Base-by-base conservation (phyloP, 2,888 invertebrate species). In the Meta bourneti region DNA sequence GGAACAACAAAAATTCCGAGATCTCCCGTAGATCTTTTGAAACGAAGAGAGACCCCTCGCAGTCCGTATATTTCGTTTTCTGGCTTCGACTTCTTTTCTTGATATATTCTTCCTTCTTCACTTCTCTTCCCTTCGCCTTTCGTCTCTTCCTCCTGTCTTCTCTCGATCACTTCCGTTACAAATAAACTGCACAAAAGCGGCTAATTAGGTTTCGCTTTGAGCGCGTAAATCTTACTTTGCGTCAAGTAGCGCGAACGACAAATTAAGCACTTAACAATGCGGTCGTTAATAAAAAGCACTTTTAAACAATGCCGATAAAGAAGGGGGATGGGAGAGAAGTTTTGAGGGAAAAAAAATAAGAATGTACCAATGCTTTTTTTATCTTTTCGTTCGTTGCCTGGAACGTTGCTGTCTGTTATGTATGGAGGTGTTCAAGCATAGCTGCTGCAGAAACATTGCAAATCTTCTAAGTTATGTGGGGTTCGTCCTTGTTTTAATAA, bases 191-290 rank as follows among this genome's bases (percentile, higher is more conserved):
- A 75, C 90, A 90, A 61, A 86, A 69, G 19, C 75, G 72, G 70
- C 91, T 91, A 91, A 91, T 91, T 91, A 91, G 91, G 87, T 87
- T 87, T 83, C 81, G 20, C 83, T 80, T 52, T 52, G 81, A 49
- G 70, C 49, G 82, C 77, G 91, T 91, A 87, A 91, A 91, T 91
- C 91, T 91, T 91, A 72, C 87, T 91, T 91, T 87, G 82, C 82
- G 77, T 78, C 87, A 83, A 34, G 89, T 61, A 52, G 20, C 69
- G 19, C 77, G 70, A 86, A 78, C 85, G 77, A 86, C 77, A 78
- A 86, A 86, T 86, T 78, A 89, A 83, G 77, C 71, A 83, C 82
- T 83, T 89, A 89, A 89, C 89, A 89, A 89, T 89, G 83, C n/a
- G 75, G 70, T 78, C 83, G 89, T 89, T 89, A 89, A 89, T 89